phyloP scores from a whole-genome alignment of 2,888 invertebrate species.

The Trachelus troglodyta region DNA sequence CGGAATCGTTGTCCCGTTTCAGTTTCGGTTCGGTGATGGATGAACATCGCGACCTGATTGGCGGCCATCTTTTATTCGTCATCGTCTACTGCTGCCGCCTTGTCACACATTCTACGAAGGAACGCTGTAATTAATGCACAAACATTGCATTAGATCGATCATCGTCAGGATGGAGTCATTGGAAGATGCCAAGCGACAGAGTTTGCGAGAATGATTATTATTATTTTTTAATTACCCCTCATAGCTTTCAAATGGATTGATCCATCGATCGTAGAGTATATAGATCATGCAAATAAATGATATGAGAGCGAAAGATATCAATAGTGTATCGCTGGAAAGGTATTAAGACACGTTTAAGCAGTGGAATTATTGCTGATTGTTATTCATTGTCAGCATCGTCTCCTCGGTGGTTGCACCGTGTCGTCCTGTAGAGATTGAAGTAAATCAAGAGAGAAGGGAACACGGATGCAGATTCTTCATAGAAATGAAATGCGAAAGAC shows the following conservation, averaged over 20 bases:
- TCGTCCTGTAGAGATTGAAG: neutral
- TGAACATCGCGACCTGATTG: slow-evolving; percentile 15
- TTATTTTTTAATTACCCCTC: slow-evolving; percentile 59
- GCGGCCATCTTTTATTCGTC: slow-evolving; percentile 16
- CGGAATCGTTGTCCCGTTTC: neutral
- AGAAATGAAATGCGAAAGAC: neutral
- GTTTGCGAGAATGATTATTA: neutral
- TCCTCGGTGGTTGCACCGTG: neutral
- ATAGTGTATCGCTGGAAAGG: neutral
- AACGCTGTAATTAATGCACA: slow-evolving; percentile 68
- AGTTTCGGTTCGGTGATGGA: neutral
- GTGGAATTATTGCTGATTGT: neutral
- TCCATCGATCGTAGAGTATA: neutral
- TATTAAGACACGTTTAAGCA: neutral
- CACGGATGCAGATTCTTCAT: neutral
- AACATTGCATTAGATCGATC: neutral
- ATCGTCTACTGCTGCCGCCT: slow-evolving; percentile 53
- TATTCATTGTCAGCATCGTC: neutral
- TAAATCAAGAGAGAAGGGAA: slow-evolving; percentile 1
- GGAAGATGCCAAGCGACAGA: neutral
- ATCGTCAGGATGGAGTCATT: neutral
- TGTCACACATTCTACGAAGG: slow-evolving; percentile 87
- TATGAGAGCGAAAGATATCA: neutral
- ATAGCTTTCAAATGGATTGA: slow-evolving; percentile 6
- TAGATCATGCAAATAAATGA: neutral